A percentile compares a stretch with the other conserved stretches of the same genome.
phyloP scores from a whole-genome alignment of 2,797 vertebrate genomes.

The Epinephelus coioides region DNA sequence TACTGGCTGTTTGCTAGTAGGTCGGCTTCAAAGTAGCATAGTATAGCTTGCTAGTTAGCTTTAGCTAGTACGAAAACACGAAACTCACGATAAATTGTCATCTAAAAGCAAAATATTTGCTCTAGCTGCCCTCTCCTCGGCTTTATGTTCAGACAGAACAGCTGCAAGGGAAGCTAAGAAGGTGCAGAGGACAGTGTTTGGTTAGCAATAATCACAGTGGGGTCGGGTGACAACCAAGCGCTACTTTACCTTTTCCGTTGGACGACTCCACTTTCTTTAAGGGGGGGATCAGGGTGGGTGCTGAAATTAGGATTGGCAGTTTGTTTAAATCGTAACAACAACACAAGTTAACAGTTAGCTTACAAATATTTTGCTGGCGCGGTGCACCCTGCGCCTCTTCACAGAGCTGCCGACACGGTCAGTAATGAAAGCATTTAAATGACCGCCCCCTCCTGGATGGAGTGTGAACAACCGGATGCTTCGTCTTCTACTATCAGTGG shows the following conservation, averaged over 20 bases:
- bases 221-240: background rate
- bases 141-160: background rate
- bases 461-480: too few relatives aligned
- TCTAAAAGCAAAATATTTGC: accelerated
- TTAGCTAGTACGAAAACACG: background rate
- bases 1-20: background rate
- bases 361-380: background rate
- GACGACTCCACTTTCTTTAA: constrained; percentile 15
- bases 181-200: too few relatives aligned
- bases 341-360: background rate
- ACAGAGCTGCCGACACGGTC: too few relatives aligned
- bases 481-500: too few relatives aligned
- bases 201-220: constrained; percentile 4
- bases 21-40: background rate
- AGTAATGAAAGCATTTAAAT: too few relatives aligned
- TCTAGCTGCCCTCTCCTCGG: too few relatives aligned
- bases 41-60: background rate
- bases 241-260: constrained; percentile 43
- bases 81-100: too few relatives aligned
- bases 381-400: too few relatives aligned
- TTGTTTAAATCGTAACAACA: too few relatives aligned
- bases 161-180: too few relatives aligned
- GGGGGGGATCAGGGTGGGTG: accelerated
- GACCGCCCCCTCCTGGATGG: too few relatives aligned
- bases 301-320: background rate